These are phyloP conservation scores for Aramus guarauna DNA, from an alignment of 2,113 vertebrate genomes.

Conservation along the genomic window DNA sequence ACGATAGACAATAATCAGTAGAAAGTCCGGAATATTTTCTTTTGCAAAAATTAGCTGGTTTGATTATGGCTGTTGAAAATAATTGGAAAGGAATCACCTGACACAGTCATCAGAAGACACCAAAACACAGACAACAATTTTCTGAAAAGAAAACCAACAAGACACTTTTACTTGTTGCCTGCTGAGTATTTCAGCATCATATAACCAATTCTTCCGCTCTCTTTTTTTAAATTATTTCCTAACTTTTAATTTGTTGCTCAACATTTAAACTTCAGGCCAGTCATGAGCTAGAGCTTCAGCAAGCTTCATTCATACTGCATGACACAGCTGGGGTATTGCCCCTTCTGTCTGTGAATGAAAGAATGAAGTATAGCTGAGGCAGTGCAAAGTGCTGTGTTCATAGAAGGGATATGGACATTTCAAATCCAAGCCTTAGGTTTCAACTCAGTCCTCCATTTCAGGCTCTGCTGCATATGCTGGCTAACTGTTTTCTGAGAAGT, in stretches of 20 bases:
- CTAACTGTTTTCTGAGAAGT: background rate
- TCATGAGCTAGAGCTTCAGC: background rate
- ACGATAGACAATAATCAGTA: background rate
- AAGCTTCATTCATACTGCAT: background rate
- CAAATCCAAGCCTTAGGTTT: background rate
- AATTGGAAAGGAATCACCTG: background rate
- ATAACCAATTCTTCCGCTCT: background rate
- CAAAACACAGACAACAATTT: background rate
- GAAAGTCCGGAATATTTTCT: background rate
- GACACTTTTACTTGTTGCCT: background rate
- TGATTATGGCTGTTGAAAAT: background rate
- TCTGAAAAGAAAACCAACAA: background rate
- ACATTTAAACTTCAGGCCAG: background rate
- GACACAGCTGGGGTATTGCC: background rate
- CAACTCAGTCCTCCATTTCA: background rate
- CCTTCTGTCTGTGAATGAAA: background rate
- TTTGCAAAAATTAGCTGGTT: background rate
- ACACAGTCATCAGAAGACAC: background rate
- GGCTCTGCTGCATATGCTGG: background rate
- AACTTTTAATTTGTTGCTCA: background rate
- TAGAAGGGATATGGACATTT: background rate
- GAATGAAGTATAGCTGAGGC: no score
- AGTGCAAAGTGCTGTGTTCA: background rate
- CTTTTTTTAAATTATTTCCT: background rate
- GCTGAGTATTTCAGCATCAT: background rate